Conservation (phyloP, 1,140 invertebrate species). For the Chionoecetes opilio region DNA sequence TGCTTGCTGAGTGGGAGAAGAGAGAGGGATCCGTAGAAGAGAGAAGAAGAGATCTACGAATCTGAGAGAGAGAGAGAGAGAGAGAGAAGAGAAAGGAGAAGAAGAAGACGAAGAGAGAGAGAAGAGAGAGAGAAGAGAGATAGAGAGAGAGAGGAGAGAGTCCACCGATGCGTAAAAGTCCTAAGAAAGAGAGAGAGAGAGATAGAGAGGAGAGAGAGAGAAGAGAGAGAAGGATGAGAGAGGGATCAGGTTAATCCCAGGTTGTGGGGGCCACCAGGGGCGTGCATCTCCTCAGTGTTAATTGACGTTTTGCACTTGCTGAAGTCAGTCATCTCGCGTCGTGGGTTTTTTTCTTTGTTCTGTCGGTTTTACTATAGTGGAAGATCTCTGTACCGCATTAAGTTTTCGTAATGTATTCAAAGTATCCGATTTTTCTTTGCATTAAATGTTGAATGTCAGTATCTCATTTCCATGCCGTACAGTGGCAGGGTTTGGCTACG, state of each 20-base stretch:
- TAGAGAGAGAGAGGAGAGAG: no score
- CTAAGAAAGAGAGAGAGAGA: slow-evolving; percentile 37
- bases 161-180: no score
- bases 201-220: not conserved
- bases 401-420: not conserved
- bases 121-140: no score
- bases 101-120: no score
- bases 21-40: not conserved
- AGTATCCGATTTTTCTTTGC: not conserved
- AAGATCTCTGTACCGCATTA: not conserved
- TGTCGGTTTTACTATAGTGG: not conserved
- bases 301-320: no score
- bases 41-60: not conserved
- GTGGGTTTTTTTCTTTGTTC: no score
- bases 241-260: no score
- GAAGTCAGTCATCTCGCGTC: no score
- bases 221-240: slow-evolving; percentile 1
- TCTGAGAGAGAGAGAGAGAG: not conserved
- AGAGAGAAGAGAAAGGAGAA: not conserved
- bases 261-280: no score
- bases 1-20: no score
- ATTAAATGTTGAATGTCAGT: slow-evolving; percentile 30
- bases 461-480: not conserved
- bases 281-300: no score
- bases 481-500: not conserved